A percentile compares a stretch with the other conserved stretches of the same genome.
These are phyloP conservation scores for Copidosoma aretas DNA, from an alignment of 2,888 invertebrate genomes.

Conservation along the genomic window DNA sequence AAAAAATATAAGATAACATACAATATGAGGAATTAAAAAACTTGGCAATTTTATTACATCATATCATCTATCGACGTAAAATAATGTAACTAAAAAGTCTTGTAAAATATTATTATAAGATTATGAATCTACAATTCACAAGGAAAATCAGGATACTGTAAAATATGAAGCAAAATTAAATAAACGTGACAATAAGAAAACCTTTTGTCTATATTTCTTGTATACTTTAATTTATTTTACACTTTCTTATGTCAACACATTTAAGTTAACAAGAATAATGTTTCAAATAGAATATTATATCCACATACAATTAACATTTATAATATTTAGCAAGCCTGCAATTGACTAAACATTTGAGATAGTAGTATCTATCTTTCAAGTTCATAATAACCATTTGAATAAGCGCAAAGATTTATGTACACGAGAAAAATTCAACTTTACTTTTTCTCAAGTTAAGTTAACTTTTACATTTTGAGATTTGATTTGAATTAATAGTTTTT, in stretches of 20 bases:
- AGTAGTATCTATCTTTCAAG: too few relatives aligned
- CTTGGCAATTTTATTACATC: constrained; percentile 43
- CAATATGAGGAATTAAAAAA: constrained; percentile 21
- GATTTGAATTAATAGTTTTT: too few relatives aligned
- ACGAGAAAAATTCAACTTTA: too few relatives aligned
- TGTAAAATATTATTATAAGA: constrained; percentile 18
- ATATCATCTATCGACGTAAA: constrained; percentile 49
- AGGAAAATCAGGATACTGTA: constrained; percentile 15
- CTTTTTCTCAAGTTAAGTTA: too few relatives aligned
- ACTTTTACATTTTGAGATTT: too few relatives aligned
- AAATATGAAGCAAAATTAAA: constrained; percentile 28
- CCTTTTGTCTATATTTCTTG: constrained; percentile 4
- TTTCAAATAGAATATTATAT: background rate
- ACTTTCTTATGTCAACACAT: constrained; percentile 29
- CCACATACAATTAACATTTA: constrained; percentile 20
- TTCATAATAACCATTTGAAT: too few relatives aligned
- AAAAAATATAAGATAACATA: constrained; percentile 6
- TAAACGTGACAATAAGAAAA: constrained; percentile 32
- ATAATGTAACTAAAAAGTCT: constrained; percentile 37
- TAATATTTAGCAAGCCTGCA: background rate
- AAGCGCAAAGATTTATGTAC: too few relatives aligned
- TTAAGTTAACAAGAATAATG: constrained; percentile 21
- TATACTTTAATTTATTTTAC: constrained; percentile 30
- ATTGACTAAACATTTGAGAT: background rate
- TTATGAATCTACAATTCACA: constrained; percentile 10